phyloP scores from a whole-genome alignment of 2,113 vertebrate genomes.

The Fulica atra region DNA sequence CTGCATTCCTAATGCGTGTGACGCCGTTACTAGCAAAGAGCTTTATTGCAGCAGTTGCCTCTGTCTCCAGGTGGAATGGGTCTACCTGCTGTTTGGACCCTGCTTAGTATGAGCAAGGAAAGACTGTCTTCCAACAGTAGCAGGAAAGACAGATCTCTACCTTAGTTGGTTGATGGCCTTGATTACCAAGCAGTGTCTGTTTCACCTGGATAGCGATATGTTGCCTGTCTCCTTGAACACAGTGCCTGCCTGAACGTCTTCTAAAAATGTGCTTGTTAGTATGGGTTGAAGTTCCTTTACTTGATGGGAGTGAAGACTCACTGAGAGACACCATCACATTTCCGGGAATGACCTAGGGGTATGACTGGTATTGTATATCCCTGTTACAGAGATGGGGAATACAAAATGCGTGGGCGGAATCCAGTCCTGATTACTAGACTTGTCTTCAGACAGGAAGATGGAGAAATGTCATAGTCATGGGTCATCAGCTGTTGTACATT shows the following conservation, averaged over 20 bases:
- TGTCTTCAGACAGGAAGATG: neutral
- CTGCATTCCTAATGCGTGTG: slow-evolving; percentile 26
- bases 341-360: neutral
- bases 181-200: neutral
- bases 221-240: neutral
- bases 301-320: neutral
- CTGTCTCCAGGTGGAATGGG: neutral
- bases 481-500: neutral
- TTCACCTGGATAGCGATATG: slow-evolving; percentile 15
- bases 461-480: neutral
- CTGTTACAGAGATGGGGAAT: neutral
- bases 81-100: neutral
- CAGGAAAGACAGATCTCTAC: neutral
- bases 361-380: neutral
- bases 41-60: neutral
- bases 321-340: neutral
- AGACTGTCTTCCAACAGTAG: neutral
- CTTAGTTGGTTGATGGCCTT: slow-evolving; percentile 49
- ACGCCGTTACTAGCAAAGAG: slow-evolving; percentile 25
- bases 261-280: neutral
- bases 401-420: neutral
- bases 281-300: slow-evolving; percentile 19
- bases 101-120: neutral
- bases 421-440: neutral
- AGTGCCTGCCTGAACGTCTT: neutral